Evolutionary conservation across 2,797 vertebrate species (phyloP).

Genomic region (Ctenopoma kingsleyae): DNA sequence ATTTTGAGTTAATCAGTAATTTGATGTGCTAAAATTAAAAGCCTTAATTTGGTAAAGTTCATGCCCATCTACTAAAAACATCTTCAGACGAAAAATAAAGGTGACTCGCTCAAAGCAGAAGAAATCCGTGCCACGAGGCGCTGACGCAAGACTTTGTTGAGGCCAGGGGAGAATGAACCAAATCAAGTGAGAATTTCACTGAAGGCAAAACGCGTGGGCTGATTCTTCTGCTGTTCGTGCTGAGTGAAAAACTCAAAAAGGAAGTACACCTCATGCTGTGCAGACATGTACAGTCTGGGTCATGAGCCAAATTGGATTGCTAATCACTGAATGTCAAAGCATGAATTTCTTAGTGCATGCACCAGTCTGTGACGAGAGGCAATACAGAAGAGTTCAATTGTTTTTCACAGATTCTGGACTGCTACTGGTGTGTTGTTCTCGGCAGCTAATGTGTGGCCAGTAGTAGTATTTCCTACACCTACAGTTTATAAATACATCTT

Average conservation of each 20-base stretch:
- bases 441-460: background rate
- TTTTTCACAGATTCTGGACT: background rate
- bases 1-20: constrained; percentile 34
- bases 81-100: constrained; percentile 14
- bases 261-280: constrained; percentile 40
- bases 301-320: constrained; percentile 33
- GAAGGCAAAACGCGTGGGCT: constrained; percentile 36
- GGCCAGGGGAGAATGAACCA: constrained; percentile 23
- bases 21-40: constrained; percentile 17
- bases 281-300: constrained; percentile 26
- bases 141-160: constrained; percentile 22
- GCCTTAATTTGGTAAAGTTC: constrained; percentile 17
- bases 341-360: constrained; percentile 27
- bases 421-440: background rate
- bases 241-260: constrained; percentile 24
- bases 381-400: constrained; percentile 5
- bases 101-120: background rate
- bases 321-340: constrained; percentile 41
- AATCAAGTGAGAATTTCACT: constrained; percentile 48
- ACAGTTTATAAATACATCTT: constrained; percentile 5
- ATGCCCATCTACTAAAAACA: constrained; percentile 27
- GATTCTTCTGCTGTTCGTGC: constrained; percentile 10
- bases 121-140: constrained; percentile 14
- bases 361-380: constrained; percentile 14
- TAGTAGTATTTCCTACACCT: constrained; percentile 2